Evolutionary conservation across 1,140 invertebrate species (phyloP).

Genomic region (Listronotus oregonensis): DNA sequence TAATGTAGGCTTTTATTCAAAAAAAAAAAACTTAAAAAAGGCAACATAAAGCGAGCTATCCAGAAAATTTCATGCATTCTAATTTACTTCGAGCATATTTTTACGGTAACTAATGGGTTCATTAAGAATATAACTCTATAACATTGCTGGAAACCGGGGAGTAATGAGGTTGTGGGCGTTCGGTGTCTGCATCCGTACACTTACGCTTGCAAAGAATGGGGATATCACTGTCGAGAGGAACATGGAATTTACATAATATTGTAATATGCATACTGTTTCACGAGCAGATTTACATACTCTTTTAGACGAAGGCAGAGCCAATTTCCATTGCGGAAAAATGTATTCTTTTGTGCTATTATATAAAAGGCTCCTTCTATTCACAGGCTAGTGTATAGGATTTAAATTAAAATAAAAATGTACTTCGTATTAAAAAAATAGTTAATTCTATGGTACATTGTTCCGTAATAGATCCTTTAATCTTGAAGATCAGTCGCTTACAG

Average conservation of each 20-base stretch:
- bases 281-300: constrained; percentile 31
- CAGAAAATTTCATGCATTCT: neutral
- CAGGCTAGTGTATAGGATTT: too few species aligned
- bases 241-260: constrained; percentile 32
- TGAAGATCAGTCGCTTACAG: too few species aligned
- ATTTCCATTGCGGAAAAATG: constrained; percentile 33
- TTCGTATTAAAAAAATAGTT: too few species aligned
- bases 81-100: neutral
- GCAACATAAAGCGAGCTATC: too few species aligned
- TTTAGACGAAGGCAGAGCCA: constrained; percentile 15
- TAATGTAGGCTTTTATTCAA: too few species aligned
- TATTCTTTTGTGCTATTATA: constrained; percentile 11
- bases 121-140: constrained; percentile 17
- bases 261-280: constrained; percentile 30
- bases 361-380: too few species aligned
- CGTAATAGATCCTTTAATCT: too few species aligned
- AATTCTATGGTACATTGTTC: too few species aligned
- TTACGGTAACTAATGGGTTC: constrained; percentile 3
- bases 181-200: neutral
- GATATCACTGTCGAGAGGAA: constrained; percentile 24
- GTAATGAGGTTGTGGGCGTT: constrained; percentile 14
- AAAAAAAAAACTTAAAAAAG: too few species aligned
- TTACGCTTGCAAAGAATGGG: constrained; percentile 17
- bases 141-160: constrained; percentile 8
- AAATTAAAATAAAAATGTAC: too few species aligned